phyloP scores from a whole-genome alignment of 53 echinoderm and acorn worm species.

The Echinometra lucunter region DNA sequence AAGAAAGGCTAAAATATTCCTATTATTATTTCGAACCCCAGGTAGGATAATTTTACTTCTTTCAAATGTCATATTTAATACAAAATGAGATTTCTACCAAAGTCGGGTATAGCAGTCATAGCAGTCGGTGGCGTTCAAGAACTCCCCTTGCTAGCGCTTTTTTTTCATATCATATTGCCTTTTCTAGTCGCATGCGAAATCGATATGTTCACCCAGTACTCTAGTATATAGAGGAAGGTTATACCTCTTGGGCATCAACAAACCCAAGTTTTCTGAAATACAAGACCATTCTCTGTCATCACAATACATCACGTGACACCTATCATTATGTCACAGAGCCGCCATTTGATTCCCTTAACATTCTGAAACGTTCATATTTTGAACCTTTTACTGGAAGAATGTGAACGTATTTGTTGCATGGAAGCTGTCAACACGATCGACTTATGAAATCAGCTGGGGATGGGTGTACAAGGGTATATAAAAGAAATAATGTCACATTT shows the following conservation, averaged over 20 bases:
- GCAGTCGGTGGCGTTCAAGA: no score
- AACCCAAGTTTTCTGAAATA: neutral
- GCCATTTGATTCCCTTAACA: slow-evolving; percentile 3
- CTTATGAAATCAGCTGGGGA: neutral
- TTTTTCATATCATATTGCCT: neutral
- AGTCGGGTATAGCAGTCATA: no score
- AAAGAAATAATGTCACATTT: neutral
- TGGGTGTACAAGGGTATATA: neutral
- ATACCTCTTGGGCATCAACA: neutral
- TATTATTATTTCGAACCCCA: no score
- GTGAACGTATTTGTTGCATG: neutral
- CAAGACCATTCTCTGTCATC: slow-evolving; percentile 4
- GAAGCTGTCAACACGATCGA: neutral
- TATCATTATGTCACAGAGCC: slow-evolving; percentile 3
- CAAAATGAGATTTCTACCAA: no score
- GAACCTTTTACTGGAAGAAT: neutral
- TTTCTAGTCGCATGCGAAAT: neutral
- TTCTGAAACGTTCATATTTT: neutral
- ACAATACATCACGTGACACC: slow-evolving; percentile 20
- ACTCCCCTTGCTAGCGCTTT: no score
- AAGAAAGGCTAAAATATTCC: no score
- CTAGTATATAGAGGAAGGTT: neutral
- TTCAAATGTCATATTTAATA: no score
- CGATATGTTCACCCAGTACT: neutral
- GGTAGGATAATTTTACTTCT: no score